These are phyloP conservation scores for Upupa epops DNA, from an alignment of 2,113 vertebrate species.

Conservation along the genomic window DNA sequence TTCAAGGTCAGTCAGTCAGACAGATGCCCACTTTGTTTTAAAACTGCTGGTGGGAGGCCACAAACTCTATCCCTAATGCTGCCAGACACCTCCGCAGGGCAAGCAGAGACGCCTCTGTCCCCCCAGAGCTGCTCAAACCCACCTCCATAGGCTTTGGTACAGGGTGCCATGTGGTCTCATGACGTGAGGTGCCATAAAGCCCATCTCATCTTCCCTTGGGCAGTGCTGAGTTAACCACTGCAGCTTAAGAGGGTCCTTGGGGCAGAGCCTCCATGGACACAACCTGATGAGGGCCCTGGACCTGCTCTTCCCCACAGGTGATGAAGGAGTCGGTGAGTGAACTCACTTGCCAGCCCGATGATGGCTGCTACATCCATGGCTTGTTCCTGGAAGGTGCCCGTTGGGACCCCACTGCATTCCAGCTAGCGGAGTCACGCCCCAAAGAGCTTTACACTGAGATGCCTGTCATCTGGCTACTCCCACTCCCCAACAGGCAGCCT, in stretches of 20 bases:
- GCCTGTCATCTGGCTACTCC: conserved; percentile 86
- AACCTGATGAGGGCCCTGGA: not conserved
- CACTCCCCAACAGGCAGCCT: conserved; percentile 73
- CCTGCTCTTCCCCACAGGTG: conserved; percentile 68
- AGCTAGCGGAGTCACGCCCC: conserved; percentile 79
- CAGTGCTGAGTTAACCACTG: not conserved
- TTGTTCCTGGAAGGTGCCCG: conserved; percentile 90
- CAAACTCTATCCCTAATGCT: not conserved
- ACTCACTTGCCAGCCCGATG: conserved; percentile 68
- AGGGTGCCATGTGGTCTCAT: not conserved
- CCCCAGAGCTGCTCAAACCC: not conserved
- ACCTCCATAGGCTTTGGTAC: not conserved
- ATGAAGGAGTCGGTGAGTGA: conserved; percentile 62
- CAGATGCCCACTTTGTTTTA: not conserved
- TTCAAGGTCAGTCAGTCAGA: conserved; percentile 79
- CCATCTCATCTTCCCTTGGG: not conserved
- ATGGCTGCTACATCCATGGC: conserved; percentile 86
- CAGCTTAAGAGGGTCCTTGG: not conserved
- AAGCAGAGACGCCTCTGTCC: not conserved
- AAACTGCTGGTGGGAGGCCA: not conserved
- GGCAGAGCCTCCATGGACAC: not conserved
- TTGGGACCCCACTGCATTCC: conserved; percentile 74
- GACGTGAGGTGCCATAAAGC: not conserved
- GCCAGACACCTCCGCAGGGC: not conserved
- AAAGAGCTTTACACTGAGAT: conserved; percentile 91